Conservation (phyloP, 2,888 invertebrate genomes). For the Mechanitis mazaeus region DNA sequence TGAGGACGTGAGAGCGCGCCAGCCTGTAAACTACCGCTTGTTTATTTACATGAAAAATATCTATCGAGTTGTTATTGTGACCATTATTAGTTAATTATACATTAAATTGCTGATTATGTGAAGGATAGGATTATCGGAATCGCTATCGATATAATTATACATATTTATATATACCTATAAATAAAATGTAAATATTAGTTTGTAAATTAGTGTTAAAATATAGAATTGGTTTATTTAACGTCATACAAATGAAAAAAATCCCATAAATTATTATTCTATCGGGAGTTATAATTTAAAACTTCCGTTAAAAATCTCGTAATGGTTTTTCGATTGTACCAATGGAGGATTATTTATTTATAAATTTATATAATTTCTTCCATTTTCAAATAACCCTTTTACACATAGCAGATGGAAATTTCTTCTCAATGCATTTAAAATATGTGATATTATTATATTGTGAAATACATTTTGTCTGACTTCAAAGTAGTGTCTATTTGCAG, state of each 20-base stretch:
- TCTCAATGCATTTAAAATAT: slow-evolving; percentile 75
- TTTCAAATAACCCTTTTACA: slow-evolving; percentile 35
- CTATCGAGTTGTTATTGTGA: slow-evolving; percentile 76
- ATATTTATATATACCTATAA: slow-evolving; percentile 77
- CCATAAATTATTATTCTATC: slow-evolving; percentile 76
- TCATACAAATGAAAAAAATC: slow-evolving; percentile 71
- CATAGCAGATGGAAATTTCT: slow-evolving; percentile 59
- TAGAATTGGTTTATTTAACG: slow-evolving; percentile 76
- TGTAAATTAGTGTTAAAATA: slow-evolving; percentile 75
- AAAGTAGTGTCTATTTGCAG: slow-evolving; percentile 67
- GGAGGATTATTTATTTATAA: slow-evolving; percentile 67
- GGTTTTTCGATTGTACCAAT: slow-evolving; percentile 76
- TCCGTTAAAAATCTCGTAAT: slow-evolving; percentile 75
- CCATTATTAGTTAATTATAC: slow-evolving; percentile 77
- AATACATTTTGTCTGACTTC: slow-evolving; percentile 75
- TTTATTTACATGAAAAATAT: slow-evolving; percentile 74
- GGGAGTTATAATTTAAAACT: slow-evolving; percentile 67
- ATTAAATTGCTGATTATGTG: slow-evolving; percentile 69
- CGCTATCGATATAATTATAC: slow-evolving; percentile 74
- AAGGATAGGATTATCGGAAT: slow-evolving; percentile 69
- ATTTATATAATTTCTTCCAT: slow-evolving; percentile 55
- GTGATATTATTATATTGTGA: slow-evolving; percentile 75
- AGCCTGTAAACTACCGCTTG: slow-evolving; percentile 68
- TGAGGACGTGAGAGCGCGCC: slow-evolving; percentile 46
- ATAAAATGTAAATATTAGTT: slow-evolving; percentile 75